These are phyloP conservation scores for Henicopernis longicauda DNA, from an alignment of 2,113 vertebrate species.

Conservation along the genomic window DNA sequence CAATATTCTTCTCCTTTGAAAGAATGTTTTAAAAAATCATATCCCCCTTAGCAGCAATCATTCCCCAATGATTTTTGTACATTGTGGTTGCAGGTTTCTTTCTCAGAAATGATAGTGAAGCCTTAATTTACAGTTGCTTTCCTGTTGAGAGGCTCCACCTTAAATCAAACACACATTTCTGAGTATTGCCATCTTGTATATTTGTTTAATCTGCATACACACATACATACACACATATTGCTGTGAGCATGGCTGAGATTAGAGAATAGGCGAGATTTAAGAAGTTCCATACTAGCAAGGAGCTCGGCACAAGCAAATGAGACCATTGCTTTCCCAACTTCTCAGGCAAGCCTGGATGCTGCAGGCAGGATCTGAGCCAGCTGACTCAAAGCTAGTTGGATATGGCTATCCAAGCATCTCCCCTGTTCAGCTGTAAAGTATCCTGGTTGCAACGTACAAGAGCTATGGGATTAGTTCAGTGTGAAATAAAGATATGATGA, in stretches of 20 bases:
- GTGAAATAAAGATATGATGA: background rate
- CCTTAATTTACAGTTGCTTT: background rate
- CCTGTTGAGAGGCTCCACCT: background rate
- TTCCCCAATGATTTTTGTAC: background rate
- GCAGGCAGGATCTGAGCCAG: background rate
- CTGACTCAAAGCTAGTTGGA: background rate
- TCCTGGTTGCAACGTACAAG: accelerated
- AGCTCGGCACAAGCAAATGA: background rate
- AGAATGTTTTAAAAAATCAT: background rate
- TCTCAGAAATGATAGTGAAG: background rate
- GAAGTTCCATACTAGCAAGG: background rate
- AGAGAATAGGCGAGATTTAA: background rate
- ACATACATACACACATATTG: accelerated
- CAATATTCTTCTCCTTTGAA: conserved; percentile 7
- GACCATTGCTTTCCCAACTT: background rate
- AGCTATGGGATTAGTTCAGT: background rate
- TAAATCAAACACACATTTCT: accelerated
- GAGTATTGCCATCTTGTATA: background rate
- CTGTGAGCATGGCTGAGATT: background rate
- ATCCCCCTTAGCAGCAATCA: background rate
- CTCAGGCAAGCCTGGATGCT: background rate
- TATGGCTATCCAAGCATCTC: background rate
- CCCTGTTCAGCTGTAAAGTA: background rate
- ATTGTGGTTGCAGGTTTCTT: background rate
- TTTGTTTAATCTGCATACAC: background rate